Conservation (phyloP, 2,888 invertebrate genomes). For the Aricia artaxerxes region DNA sequence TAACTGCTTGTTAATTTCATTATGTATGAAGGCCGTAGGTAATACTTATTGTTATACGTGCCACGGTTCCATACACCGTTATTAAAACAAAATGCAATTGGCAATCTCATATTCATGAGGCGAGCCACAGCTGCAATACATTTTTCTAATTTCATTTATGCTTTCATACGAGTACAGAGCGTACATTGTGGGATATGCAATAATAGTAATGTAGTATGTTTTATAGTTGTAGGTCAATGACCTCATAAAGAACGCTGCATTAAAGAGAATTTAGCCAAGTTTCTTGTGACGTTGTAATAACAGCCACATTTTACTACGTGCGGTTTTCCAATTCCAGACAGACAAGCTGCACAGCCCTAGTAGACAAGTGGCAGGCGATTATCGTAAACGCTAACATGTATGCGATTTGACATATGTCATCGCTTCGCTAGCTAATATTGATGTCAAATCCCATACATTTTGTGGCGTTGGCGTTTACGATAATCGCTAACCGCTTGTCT, state of each 20-base stretch:
- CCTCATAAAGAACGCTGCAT: background rate
- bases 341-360: too few relatives aligned
- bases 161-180: conserved; percentile 8
- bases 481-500: too few relatives aligned
- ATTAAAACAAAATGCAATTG: conserved; percentile 23
- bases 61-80: background rate
- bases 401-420: too few relatives aligned
- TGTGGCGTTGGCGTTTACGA: too few relatives aligned
- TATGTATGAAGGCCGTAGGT: background rate
- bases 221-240: background rate
- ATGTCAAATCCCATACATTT: too few relatives aligned
- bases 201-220: background rate
- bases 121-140: conserved; percentile 21
- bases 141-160: conserved; percentile 28
- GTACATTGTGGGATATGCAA: conserved; percentile 2
- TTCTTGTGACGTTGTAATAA: background rate
- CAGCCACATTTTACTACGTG: background rate
- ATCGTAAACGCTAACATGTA: too few relatives aligned
- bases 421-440: too few relatives aligned
- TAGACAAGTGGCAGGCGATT: too few relatives aligned
- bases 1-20: too few relatives aligned
- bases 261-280: background rate
- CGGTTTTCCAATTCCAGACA: background rate
- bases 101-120: conserved; percentile 20
- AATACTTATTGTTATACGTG: background rate